Evolutionary conservation across 2,797 vertebrate species (phyloP), one percentile per base, ranked within the genome.

Genomic region (Macroramphosus scolopax): DNA sequence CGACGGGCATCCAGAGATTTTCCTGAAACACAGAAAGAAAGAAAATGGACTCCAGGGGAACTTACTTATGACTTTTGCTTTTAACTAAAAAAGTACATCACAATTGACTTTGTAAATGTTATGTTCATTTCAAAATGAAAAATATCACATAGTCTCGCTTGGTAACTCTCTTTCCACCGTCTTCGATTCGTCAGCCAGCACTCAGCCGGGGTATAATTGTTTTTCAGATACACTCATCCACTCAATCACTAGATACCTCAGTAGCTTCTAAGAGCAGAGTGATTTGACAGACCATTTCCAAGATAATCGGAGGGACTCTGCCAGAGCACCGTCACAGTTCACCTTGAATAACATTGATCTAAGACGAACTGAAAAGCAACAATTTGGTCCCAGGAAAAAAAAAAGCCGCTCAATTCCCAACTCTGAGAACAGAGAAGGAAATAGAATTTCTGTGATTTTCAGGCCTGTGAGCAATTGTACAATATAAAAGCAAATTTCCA

Each of bases 1-100:
- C 94, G 88, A 9, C 89, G 87, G 5, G 80, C 62, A 17, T 56
- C 86, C 48, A 93, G 0, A 0, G 92, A 65, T 24, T 82, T 77
- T 14, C 75, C 95, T 97, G 55, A 3, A 72, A 74, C 5, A 32
- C 12, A 17, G 51, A 48, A 28, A 41, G 5, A n/a, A 48, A 8
- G 5, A 30, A 26, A 11, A 28, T 24, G 10, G n/a, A 41, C 5
- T 40, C 16, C 53, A 34, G 43, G 46, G 54, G 38, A 75, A 51
- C 20, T 22, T 22, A 22, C 54, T 36, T 64, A n/a, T n/a, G n/a
- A n/a, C n/a, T n/a, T n/a, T n/a, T n/a, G 15, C 8, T 40, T 10
- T 9, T 11, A 43, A 12, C 15, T 26, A 5, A 36, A 46, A 56
- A 14, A 40, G n/a, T n/a, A n/a, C n/a, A n/a, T n/a, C n/a, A n/a